Conservation (phyloP, 2,797 vertebrate species). For the Danio tinwini region DNA sequence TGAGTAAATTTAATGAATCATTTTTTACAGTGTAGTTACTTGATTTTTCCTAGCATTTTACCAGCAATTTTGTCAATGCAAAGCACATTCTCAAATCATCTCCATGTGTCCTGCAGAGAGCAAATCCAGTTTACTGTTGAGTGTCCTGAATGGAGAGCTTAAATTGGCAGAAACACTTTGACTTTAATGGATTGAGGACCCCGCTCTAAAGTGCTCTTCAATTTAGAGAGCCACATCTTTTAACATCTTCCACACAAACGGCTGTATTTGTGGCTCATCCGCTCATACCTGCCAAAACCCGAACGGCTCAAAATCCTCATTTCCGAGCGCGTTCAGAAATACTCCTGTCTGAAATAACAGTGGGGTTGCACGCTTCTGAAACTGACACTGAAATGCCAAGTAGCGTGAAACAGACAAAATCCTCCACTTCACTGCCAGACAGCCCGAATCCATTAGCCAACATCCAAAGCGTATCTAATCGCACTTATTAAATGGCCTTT, state of each 20-base stretch:
- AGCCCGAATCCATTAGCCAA: slow-evolving; percentile 65
- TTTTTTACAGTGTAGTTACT: too few species aligned
- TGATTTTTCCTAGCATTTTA: background rate
- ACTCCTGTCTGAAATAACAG: slow-evolving; percentile 53
- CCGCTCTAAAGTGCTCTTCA: background rate
- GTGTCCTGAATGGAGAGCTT: background rate
- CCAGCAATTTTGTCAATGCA: background rate
- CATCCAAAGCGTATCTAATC: slow-evolving; percentile 46
- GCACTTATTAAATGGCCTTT: background rate
- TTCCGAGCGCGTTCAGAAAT: slow-evolving; percentile 52
- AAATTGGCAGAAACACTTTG: background rate
- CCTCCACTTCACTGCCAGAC: slow-evolving; percentile 58
- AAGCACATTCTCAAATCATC: background rate
- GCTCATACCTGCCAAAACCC: slow-evolving; percentile 44
- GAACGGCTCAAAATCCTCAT: slow-evolving; percentile 6
- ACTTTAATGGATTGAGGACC: background rate
- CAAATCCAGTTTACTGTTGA: too few species aligned
- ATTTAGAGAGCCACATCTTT: background rate
- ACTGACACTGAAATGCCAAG: slow-evolving; percentile 54
- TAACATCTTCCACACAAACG: background rate
- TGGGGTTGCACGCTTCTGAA: slow-evolving; percentile 55
- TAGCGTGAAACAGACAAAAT: slow-evolving; percentile 59
- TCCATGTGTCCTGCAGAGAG: background rate
- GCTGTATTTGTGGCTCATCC: background rate
- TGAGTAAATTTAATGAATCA: too few species aligned